Conservation (phyloP, 23 tunicate species). For the Oikopleura vanhoeffeni region DNA sequence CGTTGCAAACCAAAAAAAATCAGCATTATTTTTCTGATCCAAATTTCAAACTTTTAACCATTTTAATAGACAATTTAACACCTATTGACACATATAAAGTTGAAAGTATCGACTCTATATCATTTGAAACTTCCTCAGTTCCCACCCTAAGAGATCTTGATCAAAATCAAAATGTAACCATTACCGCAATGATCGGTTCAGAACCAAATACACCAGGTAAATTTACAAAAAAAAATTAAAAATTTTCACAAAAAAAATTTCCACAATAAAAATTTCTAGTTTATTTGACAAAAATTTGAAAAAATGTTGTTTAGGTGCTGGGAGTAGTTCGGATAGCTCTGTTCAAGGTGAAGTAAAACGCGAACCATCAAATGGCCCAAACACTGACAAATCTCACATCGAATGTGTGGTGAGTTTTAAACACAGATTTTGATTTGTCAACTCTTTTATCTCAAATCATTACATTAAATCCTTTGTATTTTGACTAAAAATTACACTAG, state of each 20-base stretch:
- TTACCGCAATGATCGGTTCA: neutral
- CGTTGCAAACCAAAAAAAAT: no score
- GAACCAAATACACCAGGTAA: neutral
- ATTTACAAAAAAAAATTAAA: neutral
- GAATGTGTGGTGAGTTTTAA: conserved; percentile 93
- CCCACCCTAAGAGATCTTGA: neutral
- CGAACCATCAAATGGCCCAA: neutral
- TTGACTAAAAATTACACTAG: no score
- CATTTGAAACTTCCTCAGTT: neutral
- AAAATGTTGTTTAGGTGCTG: neutral
- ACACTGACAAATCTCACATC: conserved; percentile 60
- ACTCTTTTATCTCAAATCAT: no score
- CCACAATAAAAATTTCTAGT: no score
- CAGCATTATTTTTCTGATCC: no score
- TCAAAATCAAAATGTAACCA: neutral
- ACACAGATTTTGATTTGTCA: no score
- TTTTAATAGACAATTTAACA: no score
- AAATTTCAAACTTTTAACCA: no score
- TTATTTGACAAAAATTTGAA: no score
- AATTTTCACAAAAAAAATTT: no score
- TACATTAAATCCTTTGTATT: no score
- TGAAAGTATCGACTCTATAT: neutral
- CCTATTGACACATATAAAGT: no score
- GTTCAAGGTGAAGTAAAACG: neutral
- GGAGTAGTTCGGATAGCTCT: neutral